Evolutionary conservation across 2,797 vertebrate genomes (phyloP).

Genomic region (Malurus leucopterus): DNA sequence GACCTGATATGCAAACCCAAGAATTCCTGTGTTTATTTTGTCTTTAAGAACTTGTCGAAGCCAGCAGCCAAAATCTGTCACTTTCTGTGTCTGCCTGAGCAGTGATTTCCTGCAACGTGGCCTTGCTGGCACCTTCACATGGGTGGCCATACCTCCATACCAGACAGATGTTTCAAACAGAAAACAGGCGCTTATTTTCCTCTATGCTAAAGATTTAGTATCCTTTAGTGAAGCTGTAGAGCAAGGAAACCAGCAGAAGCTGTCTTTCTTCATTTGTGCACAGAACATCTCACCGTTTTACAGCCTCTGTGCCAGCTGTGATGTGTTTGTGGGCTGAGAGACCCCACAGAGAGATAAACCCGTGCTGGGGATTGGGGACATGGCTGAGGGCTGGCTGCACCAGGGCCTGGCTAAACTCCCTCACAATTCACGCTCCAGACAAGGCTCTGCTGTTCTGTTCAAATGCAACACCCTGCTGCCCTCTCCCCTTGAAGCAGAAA

Average conservation of each 20-base stretch:
- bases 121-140: neutral
- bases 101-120: neutral
- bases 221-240: neutral
- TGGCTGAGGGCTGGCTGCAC: accelerated
- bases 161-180: neutral
- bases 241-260: neutral
- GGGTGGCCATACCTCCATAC: too few species aligned
- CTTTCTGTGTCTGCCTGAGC: neutral
- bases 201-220: neutral
- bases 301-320: neutral
- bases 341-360: neutral
- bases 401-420: accelerated
- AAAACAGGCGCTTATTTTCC: neutral
- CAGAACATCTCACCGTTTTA: neutral
- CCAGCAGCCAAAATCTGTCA: neutral
- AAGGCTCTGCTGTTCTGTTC: neutral
- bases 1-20: neutral
- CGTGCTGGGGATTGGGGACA: neutral
- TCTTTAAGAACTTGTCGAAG: neutral
- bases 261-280: neutral
- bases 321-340: accelerated
- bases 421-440: neutral
- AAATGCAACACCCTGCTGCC: neutral
- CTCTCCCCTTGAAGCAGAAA: neutral
- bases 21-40: neutral